Conservation (phyloP, 2,113 vertebrate species). For the Pan paniscus region DNA sequence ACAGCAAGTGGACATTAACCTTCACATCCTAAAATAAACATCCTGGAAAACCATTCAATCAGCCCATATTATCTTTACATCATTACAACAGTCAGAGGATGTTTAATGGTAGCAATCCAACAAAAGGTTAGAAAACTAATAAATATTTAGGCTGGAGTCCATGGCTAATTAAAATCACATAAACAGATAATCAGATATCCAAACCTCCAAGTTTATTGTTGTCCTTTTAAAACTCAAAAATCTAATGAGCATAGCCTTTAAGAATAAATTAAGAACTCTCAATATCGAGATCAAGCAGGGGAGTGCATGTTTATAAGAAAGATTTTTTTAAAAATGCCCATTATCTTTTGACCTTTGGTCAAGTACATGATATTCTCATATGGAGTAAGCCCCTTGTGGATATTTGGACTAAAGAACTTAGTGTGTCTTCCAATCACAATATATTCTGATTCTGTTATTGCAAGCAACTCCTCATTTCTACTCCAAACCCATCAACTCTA, state of each 20-base stretch:
- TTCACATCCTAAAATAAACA: conserved; percentile 62
- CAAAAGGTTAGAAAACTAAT: conserved; percentile 45
- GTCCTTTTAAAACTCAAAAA: conserved; percentile 26
- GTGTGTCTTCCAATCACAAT: not conserved
- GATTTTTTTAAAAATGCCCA: not conserved
- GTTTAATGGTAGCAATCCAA: conserved; percentile 14
- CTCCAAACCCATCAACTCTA: not conserved
- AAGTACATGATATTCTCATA: not conserved
- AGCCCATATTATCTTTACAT: conserved; percentile 47
- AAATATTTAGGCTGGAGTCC: not conserved
- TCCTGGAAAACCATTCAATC: conserved; percentile 52
- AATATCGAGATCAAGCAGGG: not conserved
- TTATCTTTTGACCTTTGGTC: not conserved
- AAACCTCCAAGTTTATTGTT: conserved; percentile 26
- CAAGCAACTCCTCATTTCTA: not conserved
- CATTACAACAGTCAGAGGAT: not conserved
- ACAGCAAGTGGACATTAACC: conserved; percentile 47
- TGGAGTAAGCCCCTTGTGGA: not conserved
- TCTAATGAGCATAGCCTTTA: conserved; percentile 2
- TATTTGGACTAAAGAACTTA: not conserved
- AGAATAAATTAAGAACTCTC: not conserved
- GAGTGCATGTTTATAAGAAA: not conserved
- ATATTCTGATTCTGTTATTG: not conserved
- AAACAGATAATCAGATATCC: conserved; percentile 8
- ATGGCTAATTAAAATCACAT: conserved; percentile 53